These are phyloP conservation scores for Squalus acanthias DNA, from an alignment of 2,797 vertebrate genomes.

Conservation along the genomic window DNA sequence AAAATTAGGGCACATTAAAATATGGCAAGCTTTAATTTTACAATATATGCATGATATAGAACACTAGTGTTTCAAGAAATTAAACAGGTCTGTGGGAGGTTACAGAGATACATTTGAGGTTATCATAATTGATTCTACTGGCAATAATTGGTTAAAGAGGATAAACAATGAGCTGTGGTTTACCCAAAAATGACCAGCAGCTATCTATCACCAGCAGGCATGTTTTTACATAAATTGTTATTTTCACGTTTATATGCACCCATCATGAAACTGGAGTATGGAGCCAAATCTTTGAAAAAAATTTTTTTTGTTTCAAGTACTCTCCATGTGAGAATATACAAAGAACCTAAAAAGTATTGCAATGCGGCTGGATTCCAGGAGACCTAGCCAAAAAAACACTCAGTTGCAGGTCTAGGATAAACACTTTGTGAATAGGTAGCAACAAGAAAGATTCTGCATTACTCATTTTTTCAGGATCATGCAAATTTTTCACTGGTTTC, in stretches of 20 bases:
- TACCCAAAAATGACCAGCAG: not conserved
- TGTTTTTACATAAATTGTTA: not conserved
- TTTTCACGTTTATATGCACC: not conserved
- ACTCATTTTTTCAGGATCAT: not conserved
- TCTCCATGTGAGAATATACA: not conserved
- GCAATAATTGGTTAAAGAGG: too few relatives aligned
- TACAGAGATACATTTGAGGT: too few relatives aligned
- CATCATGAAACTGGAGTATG: not conserved
- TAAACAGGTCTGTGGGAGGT: too few relatives aligned
- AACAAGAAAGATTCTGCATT: not conserved
- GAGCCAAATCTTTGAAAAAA: not conserved
- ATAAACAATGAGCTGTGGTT: not conserved
- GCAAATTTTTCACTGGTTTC: not conserved
- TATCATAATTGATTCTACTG: not conserved
- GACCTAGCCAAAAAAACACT: not conserved
- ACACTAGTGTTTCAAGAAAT: not conserved
- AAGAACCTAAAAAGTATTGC: not conserved
- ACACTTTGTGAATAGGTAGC: not conserved
- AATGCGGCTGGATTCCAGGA: not conserved
- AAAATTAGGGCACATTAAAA: not conserved
- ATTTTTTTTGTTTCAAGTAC: not conserved
- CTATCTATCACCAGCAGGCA: too few relatives aligned
- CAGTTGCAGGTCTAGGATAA: not conserved
- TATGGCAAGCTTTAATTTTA: not conserved
- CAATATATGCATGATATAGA: not conserved